These are phyloP conservation scores for Clepsis dumicolana DNA, from an alignment of 2,888 invertebrate species.

Conservation along the genomic window DNA sequence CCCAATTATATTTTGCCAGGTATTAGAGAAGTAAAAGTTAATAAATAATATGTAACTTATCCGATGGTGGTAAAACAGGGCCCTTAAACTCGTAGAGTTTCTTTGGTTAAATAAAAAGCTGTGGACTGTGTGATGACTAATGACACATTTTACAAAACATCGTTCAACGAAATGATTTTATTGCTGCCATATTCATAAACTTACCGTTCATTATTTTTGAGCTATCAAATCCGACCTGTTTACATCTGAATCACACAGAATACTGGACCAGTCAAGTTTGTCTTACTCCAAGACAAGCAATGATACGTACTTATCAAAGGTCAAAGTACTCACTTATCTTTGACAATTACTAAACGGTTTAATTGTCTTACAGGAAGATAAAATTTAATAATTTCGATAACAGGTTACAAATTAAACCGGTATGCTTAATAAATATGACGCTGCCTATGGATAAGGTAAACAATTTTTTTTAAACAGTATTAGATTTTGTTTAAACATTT, in stretches of 20 bases:
- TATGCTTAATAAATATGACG: too few species aligned
- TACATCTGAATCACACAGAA: not conserved
- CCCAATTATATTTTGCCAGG: not conserved
- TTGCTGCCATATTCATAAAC: not conserved
- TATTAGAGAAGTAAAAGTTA: slow-evolving; percentile 44
- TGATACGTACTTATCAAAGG: slow-evolving; percentile 5
- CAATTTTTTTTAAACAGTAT: too few species aligned
- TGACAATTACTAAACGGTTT: not conserved
- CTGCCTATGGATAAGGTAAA: too few species aligned
- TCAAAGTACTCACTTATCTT: slow-evolving; percentile 20
- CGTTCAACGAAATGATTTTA: not conserved
- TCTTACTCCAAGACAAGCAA: not conserved
- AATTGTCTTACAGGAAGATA: slow-evolving; percentile 5
- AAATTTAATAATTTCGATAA: not conserved
- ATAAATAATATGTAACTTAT: too few species aligned
- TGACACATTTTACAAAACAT: too few species aligned
- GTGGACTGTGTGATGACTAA: too few species aligned
- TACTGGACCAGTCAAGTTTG: not conserved
- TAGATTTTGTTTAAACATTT: too few species aligned
- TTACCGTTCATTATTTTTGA: not conserved
- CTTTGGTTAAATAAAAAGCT: too few species aligned
- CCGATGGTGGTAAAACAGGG: too few species aligned
- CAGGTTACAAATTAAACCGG: not conserved
- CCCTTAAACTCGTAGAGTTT: too few species aligned
- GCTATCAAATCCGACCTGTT: not conserved